A percentile compares a stretch with the other conserved stretches of the same genome.
Conservation (phyloP, 2,113 vertebrate species). For the Poeciliopsis occidentalis region DNA sequence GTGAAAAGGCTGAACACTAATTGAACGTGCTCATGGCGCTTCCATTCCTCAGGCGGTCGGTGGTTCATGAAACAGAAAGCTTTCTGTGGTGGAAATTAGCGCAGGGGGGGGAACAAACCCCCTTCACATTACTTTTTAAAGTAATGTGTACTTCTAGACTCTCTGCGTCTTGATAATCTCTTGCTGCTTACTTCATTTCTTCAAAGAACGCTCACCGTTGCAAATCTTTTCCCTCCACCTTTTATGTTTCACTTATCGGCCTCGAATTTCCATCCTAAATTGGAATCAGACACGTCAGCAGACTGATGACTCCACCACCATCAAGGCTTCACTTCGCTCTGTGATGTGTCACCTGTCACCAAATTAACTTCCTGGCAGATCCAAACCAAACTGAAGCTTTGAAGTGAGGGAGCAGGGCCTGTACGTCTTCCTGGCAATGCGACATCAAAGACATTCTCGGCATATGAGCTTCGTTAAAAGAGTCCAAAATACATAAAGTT, state of each 20-base stretch:
- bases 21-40: too few relatives aligned
- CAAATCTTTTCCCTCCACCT: neutral
- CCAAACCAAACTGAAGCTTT: conserved; percentile 62
- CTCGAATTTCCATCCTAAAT: neutral
- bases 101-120: neutral
- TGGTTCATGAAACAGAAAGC: too few relatives aligned
- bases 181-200: neutral
- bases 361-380: conserved; percentile 40
- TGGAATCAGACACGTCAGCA: conserved; percentile 18
- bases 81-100: neutral
- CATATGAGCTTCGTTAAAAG: conserved; percentile 69
- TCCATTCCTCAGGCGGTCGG: neutral
- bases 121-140: too few relatives aligned
- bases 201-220: neutral
- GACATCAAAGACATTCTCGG: conserved; percentile 68
- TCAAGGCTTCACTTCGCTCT: conserved; percentile 43
- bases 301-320: conserved; percentile 27
- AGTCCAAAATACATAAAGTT: conserved; percentile 22
- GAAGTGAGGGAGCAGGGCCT: conserved; percentile 55
- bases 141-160: too few relatives aligned
- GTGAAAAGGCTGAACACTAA: neutral
- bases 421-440: conserved; percentile 36
- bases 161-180: neutral
- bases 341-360: conserved; percentile 68
- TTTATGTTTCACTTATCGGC: neutral